Evolutionary conservation across 2,888 invertebrate species (phyloP).

Genomic region (Anorthoa munda): DNA sequence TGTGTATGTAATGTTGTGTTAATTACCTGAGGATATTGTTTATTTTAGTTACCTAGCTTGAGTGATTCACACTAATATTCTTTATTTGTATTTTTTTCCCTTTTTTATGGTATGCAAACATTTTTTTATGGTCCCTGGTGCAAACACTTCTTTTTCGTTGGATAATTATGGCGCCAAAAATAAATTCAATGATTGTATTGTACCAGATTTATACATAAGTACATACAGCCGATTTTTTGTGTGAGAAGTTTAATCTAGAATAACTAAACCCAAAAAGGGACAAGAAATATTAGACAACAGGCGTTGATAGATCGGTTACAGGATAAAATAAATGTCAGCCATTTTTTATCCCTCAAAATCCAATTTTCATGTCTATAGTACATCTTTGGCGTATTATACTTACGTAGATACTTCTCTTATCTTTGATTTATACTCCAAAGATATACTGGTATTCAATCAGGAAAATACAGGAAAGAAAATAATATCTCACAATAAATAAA

Average conservation of each 20-base stretch:
- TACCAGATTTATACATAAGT: background rate
- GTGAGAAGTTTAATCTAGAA: background rate
- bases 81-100: too few species aligned
- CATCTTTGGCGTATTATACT: background rate
- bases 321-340: background rate
- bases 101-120: too few species aligned
- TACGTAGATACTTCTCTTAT: too few species aligned
- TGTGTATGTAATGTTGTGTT: slow-evolving; percentile 8
- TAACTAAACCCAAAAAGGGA: background rate
- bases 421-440: too few species aligned
- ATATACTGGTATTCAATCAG: too few species aligned
- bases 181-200: background rate
- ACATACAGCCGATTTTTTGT: background rate
- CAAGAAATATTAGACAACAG: background rate
- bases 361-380: background rate
- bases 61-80: background rate
- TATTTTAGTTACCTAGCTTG: background rate
- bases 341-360: background rate
- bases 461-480: too few species aligned
- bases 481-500: too few species aligned
- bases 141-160: too few species aligned
- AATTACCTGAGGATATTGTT: slow-evolving; percentile 6
- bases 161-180: too few species aligned
- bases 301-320: background rate
- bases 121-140: too few species aligned